Evolutionary conservation across 2,888 invertebrate species (phyloP), one percentile per base, ranked within the genome.

Genomic region (Pilophorus perplexus): DNA sequence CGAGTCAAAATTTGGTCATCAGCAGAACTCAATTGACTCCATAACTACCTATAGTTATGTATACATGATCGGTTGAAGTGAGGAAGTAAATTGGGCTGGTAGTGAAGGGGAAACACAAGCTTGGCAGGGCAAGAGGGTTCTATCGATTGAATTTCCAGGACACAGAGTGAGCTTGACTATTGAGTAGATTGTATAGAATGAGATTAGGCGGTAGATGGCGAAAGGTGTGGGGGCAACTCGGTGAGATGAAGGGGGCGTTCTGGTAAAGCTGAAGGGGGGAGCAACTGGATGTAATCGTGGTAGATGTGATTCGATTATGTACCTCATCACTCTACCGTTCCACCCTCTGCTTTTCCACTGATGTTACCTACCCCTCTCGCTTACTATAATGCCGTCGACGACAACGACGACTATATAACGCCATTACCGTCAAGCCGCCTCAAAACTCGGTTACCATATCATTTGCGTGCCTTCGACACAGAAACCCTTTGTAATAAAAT

Each of bases 381-480:
- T 42, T 2, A 16, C 55, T 37, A 10, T 23, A 3, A 20, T n/a
- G 22, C 22, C 20, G 2, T 14, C 23, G 8, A 18, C 23, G 38
- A 57, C 40, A 37, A 38, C 55, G 42, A n/a, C 22, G 23, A 28
- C 54, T 23, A 59, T 40, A 64, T 69, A 67, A 69, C 66, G 42
- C 50, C 67, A 69, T 69, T 69, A 69, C 64, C 25, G 68, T 40
- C 52, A 67, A 52, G 33, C 59, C 66, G 65, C 66, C 60, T 60
- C 67, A 67, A 67, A 69, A 69, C 67, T 69, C 68, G 68, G 68
- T 70, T 70, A 70, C 70, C 69, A 69, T 70, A 70, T 70, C 70
- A 70, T 70, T 70, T 69, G 67, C 65, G 42, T 57, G 69, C 57
- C 69, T 52, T 62, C 60, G 57, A 62, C 62, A 62, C 62, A 52